These are phyloP conservation scores for Ammospiza caudacuta DNA, from an alignment of 2,113 vertebrate genomes.

Conservation along the genomic window DNA sequence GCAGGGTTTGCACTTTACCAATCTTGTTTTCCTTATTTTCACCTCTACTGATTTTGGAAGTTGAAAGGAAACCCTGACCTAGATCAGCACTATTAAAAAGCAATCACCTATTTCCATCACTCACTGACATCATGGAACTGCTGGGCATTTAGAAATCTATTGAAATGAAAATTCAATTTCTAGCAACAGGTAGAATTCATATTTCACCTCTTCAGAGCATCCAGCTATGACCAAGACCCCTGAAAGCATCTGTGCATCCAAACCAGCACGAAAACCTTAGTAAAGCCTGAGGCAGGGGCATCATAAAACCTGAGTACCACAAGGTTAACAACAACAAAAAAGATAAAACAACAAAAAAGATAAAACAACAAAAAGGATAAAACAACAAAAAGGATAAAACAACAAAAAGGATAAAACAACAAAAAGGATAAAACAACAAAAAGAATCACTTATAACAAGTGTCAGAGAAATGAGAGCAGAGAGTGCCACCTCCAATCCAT, in stretches of 20 bases:
- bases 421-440: background rate
- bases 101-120: background rate
- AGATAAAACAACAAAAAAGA: background rate
- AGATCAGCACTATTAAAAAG: background rate
- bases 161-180: background rate
- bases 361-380: background rate
- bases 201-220: background rate
- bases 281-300: background rate
- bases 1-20: background rate
- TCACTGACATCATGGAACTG: background rate
- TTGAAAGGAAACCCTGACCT: background rate
- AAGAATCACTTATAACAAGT: background rate
- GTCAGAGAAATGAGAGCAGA: background rate
- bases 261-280: background rate
- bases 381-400: background rate
- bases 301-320: background rate
- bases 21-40: background rate
- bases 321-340: background rate
- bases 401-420: background rate
- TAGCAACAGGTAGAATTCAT: background rate
- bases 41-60: background rate
- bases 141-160: background rate
- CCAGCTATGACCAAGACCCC: background rate
- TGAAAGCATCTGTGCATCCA: background rate
- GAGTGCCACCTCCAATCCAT: background rate